These are phyloP conservation scores for Oryzias celebensis DNA, from an alignment of 2,113 vertebrate genomes.

Conservation along the genomic window DNA sequence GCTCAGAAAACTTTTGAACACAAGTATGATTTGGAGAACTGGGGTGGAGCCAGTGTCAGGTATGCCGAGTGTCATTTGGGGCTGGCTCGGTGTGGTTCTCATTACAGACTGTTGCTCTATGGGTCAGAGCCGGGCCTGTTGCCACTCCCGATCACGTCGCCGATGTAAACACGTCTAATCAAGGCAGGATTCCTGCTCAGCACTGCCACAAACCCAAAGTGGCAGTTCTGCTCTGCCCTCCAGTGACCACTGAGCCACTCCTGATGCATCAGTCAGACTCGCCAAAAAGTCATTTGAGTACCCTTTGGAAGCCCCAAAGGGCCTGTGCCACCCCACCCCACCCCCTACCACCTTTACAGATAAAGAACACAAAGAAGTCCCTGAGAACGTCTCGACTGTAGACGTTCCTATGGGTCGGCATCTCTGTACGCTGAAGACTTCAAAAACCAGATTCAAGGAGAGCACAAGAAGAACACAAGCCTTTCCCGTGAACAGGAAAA, in stretches of 20 bases:
- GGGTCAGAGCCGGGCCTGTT: slow-evolving; percentile 57
- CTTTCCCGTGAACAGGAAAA: too few relatives aligned
- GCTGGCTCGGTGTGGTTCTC: slow-evolving; percentile 60
- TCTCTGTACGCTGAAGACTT: too few relatives aligned
- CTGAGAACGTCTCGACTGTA: too few relatives aligned
- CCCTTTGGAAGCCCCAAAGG: background rate
- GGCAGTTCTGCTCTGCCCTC: slow-evolving; percentile 47
- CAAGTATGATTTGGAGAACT: slow-evolving; percentile 4
- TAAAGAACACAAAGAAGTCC: too few relatives aligned
- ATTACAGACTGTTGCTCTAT: slow-evolving; percentile 69
- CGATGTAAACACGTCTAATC: slow-evolving; percentile 75
- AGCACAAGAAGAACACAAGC: too few relatives aligned
- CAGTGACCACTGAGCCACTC: slow-evolving; percentile 53
- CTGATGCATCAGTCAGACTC: slow-evolving; percentile 31
- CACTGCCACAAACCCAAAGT: slow-evolving; percentile 57
- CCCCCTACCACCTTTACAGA: background rate
- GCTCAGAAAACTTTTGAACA: too few relatives aligned
- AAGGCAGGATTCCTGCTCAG: slow-evolving; percentile 64
- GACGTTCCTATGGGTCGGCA: too few relatives aligned
- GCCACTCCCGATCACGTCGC: slow-evolving; percentile 71
- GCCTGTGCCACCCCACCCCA: background rate
- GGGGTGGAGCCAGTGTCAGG: slow-evolving; percentile 39
- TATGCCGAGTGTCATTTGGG: slow-evolving; percentile 53
- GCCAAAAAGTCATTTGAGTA: background rate
- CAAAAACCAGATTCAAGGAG: too few relatives aligned